Evolutionary conservation across 2,797 vertebrate genomes (phyloP).

Genomic region (Parauchenoglanis punctatus): DNA sequence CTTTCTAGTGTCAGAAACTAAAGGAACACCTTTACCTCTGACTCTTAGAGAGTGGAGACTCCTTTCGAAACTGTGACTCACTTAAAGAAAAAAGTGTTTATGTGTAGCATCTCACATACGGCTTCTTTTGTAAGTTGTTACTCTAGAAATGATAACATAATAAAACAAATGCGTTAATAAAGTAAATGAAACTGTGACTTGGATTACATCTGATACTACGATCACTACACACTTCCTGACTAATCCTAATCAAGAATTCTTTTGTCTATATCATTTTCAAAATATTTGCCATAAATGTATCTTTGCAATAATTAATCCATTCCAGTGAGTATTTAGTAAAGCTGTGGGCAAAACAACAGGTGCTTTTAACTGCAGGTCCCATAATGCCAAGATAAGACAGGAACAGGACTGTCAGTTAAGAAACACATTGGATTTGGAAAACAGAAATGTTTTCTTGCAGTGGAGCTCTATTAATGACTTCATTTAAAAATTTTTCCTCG

Average conservation of each 20-base stretch:
- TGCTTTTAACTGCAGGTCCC: background rate
- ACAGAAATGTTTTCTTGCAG: background rate
- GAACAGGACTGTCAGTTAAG: background rate
- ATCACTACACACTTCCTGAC: background rate
- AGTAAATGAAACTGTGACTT: background rate
- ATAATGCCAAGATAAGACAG: conserved; percentile 1
- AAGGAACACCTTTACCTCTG: background rate
- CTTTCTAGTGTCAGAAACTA: background rate
- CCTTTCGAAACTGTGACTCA: background rate
- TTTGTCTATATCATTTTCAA: too few species aligned
- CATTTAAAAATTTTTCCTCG: background rate
- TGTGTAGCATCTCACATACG: background rate
- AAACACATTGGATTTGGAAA: background rate
- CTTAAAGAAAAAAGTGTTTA: background rate
- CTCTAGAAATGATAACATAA: background rate
- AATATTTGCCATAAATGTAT: background rate
- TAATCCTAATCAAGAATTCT: background rate
- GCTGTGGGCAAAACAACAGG: background rate
- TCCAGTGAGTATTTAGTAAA: background rate
- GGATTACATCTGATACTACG: background rate
- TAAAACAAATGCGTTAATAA: background rate
- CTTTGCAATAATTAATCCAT: background rate
- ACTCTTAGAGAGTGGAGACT: background rate
- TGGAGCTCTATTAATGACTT: background rate
- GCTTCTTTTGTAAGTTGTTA: background rate